Conservation (phyloP, 2,888 invertebrate genomes). For the Rhamphomyia laevipes region DNA sequence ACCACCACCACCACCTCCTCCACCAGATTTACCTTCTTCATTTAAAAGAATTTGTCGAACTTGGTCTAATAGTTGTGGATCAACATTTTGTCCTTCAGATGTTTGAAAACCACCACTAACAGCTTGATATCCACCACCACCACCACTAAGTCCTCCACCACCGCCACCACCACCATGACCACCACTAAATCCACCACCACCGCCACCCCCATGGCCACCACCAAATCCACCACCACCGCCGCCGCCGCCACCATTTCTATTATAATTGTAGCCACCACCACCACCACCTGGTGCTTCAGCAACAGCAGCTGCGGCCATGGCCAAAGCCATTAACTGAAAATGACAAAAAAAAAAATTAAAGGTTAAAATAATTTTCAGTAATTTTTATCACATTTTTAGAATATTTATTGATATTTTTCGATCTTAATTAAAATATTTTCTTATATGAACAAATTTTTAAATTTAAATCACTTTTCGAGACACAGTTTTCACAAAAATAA, state of each 20-base stretch:
- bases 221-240: conserved; percentile 34
- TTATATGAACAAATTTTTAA: conserved; percentile 2
- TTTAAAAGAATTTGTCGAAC: conserved; percentile 73
- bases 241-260: conserved; percentile 48
- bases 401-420: neutral
- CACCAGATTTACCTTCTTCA: conserved; percentile 57
- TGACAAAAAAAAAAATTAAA: conserved; percentile 12
- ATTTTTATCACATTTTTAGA: conserved; percentile 3
- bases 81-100: conserved; percentile 72
- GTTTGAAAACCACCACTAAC: conserved; percentile 70
- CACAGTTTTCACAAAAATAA: too few species aligned
- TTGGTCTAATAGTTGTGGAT: conserved; percentile 67
- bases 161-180: conserved; percentile 35
- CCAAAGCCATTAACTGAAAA: conserved; percentile 70
- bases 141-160: conserved; percentile 40
- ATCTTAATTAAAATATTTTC: neutral
- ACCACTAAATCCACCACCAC: conserved; percentile 39
- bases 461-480: conserved; percentile 1
- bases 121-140: conserved; percentile 62
- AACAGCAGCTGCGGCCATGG: conserved; percentile 59
- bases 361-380: conserved; percentile 3
- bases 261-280: conserved; percentile 65
- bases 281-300: conserved; percentile 74
- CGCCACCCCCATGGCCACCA: conserved; percentile 36
- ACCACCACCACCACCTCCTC: conserved; percentile 41